Percentiles rank a stretch among this genome's conserved stretches.
Evolutionary conservation across 1,140 invertebrate genomes (phyloP).

Genomic region (Zaprionus inermis): DNA sequence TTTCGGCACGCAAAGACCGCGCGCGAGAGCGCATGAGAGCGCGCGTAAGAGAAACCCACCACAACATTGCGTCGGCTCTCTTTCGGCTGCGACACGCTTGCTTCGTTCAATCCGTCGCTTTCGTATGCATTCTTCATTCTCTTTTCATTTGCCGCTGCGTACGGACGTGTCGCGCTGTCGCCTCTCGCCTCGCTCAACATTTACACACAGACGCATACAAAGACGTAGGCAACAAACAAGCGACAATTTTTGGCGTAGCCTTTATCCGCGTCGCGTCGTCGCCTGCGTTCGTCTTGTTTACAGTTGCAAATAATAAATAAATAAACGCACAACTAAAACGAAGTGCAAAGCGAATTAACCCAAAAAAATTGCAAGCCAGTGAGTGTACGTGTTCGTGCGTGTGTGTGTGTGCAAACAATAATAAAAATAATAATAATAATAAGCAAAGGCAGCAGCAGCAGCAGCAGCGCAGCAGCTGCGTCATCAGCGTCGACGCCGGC

Average conservation of each 20-base stretch:
- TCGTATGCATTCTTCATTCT: slow-evolving; percentile 43
- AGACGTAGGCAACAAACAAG: slow-evolving; percentile 33
- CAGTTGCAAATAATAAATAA: slow-evolving; percentile 2
- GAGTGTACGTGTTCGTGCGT: slow-evolving; percentile 12
- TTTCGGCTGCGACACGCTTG: slow-evolving; percentile 18
- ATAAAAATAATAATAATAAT: slow-evolving; percentile 15
- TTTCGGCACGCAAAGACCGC: not conserved
- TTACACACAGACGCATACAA: slow-evolving; percentile 11
- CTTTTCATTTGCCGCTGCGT: slow-evolving; percentile 50
- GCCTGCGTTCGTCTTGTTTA: slow-evolving; percentile 42
- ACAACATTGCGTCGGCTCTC: slow-evolving; percentile 13
- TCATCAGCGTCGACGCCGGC: slow-evolving; percentile 61
- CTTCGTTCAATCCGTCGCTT: slow-evolving; percentile 16
- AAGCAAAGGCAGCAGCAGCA: slow-evolving; percentile 35
- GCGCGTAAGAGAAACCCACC: not conserved
- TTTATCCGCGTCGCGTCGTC: slow-evolving; percentile 31
- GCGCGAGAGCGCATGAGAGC: not conserved
- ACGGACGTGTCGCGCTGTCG: slow-evolving; percentile 55
- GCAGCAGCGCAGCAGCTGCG: slow-evolving; percentile 42
- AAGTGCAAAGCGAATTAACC: slow-evolving; percentile 31
- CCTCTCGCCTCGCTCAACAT: slow-evolving; percentile 15
- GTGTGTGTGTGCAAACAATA: slow-evolving; percentile 14
- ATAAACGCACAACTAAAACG: slow-evolving; percentile 14
- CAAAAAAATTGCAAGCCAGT: slow-evolving; percentile 36
- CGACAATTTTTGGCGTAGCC: slow-evolving; percentile 27